Percentiles rank a stretch among this genome's conserved stretches.
Evolutionary conservation across 1,140 invertebrate species (phyloP).

Genomic region (Fopius arisanus): DNA sequence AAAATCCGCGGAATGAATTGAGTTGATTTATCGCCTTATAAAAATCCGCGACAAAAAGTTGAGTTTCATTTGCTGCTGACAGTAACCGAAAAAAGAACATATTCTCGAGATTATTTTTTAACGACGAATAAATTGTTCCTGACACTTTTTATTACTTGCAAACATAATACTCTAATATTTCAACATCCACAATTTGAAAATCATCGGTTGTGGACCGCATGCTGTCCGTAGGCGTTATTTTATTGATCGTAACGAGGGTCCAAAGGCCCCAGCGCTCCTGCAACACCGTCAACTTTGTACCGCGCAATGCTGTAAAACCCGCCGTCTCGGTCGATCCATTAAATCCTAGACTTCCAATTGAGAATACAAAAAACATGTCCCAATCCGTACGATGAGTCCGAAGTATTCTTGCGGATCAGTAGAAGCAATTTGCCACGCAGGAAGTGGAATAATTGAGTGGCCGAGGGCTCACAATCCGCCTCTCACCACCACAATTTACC

Average conservation of each 20-base stretch:
- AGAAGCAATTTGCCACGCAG: not conserved
- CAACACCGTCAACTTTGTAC: not conserved
- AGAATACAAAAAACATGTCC: not conserved
- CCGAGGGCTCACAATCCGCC: not conserved
- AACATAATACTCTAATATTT: too few relatives aligned
- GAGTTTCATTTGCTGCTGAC: too few relatives aligned
- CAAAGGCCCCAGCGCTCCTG: not conserved
- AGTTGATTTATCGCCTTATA: too few relatives aligned
- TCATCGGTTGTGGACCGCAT: not conserved
- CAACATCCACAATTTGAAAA: too few relatives aligned
- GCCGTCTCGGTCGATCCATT: not conserved
- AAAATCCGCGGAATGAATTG: too few relatives aligned
- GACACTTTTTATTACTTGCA: too few relatives aligned
- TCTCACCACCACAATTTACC: too few relatives aligned
- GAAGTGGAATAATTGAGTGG: not conserved
- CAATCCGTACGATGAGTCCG: not conserved
- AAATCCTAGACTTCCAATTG: not conserved
- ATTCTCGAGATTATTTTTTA: too few relatives aligned
- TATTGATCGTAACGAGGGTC: not conserved
- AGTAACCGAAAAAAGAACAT: too few relatives aligned
- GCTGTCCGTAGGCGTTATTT: not conserved
- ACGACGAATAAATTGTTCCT: too few relatives aligned
- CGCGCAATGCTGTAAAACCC: not conserved
- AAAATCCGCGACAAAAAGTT: too few relatives aligned
- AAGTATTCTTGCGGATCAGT: not conserved